These are phyloP conservation scores for Apotomis capreana DNA, from an alignment of 2,888 invertebrate species.

Conservation along the genomic window DNA sequence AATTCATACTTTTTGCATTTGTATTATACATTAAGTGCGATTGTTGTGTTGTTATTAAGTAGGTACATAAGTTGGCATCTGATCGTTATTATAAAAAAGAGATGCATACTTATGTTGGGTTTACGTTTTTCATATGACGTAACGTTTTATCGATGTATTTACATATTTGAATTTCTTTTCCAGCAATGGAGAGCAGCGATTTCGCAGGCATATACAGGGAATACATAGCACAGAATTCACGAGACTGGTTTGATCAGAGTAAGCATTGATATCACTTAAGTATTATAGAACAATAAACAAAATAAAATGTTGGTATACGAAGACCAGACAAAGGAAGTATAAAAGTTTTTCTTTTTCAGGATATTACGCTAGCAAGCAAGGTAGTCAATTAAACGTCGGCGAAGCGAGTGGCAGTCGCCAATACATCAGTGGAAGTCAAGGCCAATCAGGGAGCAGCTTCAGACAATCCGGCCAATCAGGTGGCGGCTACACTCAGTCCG, in stretches of 20 bases:
- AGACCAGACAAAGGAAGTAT: background rate
- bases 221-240: slow-evolving; percentile 29
- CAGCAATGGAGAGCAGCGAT: slow-evolving; percentile 68
- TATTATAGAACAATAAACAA: too few species aligned
- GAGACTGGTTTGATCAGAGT: slow-evolving; percentile 51
- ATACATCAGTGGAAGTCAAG: slow-evolving; percentile 3
- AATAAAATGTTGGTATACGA: too few species aligned
- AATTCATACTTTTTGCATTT: too few species aligned
- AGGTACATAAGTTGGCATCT: too few species aligned
- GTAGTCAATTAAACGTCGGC: slow-evolving; percentile 47
- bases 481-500: slow-evolving; percentile 33
- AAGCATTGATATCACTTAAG: slow-evolving; percentile 44
- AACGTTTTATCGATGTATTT: background rate
- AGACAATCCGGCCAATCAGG: slow-evolving; percentile 12
- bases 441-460: slow-evolving; percentile 18
- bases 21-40: too few species aligned
- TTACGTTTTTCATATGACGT: too few species aligned
- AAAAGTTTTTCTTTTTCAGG: slow-evolving; percentile 45
- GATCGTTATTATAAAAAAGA: too few species aligned
- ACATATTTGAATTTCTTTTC: slow-evolving; percentile 45
- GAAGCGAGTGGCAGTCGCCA: slow-evolving; percentile 33
- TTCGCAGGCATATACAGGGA: slow-evolving; percentile 54
- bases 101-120: too few species aligned
- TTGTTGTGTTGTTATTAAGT: too few species aligned
- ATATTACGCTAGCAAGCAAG: slow-evolving; percentile 45